Conservation (phyloP, 2,113 vertebrate species). For the Petrocephalus zakoni region DNA sequence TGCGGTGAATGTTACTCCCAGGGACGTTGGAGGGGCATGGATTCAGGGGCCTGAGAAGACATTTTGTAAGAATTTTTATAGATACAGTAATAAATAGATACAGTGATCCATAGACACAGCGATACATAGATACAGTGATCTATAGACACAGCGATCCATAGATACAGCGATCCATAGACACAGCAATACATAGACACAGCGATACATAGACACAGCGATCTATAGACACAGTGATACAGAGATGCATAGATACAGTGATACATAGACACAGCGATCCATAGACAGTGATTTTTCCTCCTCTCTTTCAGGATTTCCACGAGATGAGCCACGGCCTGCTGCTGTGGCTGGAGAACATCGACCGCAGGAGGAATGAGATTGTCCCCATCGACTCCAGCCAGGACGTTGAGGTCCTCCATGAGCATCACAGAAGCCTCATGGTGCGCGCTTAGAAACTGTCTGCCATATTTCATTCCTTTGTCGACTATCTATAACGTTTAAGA, state of each 20-base stretch:
- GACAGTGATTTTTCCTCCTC: neutral
- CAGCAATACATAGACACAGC: neutral
- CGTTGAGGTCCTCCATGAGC: slow-evolving; percentile 65
- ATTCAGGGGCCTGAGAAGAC: neutral
- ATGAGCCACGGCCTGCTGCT: slow-evolving; percentile 90
- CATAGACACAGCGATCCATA: neutral
- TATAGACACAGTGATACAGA: neutral
- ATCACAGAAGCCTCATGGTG: slow-evolving; percentile 79
- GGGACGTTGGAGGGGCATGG: neutral
- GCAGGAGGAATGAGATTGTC: slow-evolving; percentile 84
- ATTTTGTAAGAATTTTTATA: neutral
- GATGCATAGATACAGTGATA: neutral
- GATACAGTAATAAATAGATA: neutral
- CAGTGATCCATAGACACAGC: neutral
- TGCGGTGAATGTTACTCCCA: neutral
- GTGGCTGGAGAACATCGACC: slow-evolving; percentile 96
- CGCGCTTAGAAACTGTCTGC: slow-evolving; percentile 1
- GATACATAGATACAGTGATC: neutral
- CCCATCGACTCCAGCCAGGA: slow-evolving; percentile 71
- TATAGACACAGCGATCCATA: neutral
- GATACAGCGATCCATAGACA: neutral
- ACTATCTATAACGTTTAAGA: neutral
- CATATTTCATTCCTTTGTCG: neutral
- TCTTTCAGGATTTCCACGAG: slow-evolving; percentile 91
- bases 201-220: neutral